A percentile compares a stretch with the other conserved stretches of the same genome.
These are phyloP conservation scores for Cephus runcator DNA, from an alignment of 2,888 invertebrate genomes.

Conservation along the genomic window DNA sequence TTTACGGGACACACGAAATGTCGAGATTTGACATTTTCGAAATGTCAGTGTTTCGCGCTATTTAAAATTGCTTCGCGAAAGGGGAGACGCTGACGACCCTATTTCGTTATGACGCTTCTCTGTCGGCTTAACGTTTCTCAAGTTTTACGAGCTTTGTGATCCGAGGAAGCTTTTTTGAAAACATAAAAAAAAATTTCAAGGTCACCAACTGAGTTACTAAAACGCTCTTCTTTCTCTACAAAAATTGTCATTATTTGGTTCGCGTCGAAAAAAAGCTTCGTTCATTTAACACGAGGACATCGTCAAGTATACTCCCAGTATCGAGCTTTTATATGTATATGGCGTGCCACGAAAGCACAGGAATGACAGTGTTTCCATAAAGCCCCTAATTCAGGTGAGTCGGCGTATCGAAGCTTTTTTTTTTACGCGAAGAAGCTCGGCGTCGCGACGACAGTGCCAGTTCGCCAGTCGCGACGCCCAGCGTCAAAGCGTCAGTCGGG, in stretches of 20 bases:
- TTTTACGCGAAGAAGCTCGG: constrained; percentile 15
- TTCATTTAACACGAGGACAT: not conserved
- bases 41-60: constrained; percentile 37
- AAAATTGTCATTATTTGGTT: not conserved
- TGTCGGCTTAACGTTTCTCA: not conserved
- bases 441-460: constrained; percentile 24
- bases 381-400: not conserved
- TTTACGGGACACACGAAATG: constrained; percentile 32
- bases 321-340: not conserved
- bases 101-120: not conserved
- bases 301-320: not conserved
- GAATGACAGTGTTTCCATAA: not conserved
- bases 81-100: not conserved
- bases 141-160: not conserved
- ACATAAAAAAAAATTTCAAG: not conserved
- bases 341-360: not conserved
- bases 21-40: constrained; percentile 43
- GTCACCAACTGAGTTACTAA: not conserved
- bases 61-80: not conserved
- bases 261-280: not conserved
- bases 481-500: constrained; percentile 42
- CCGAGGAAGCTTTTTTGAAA: not conserved
- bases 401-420: constrained; percentile 1
- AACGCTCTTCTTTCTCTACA: not conserved
- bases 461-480: not conserved